These are phyloP conservation scores for Acropora yongei DNA, from an alignment of 64 coral and sea anemone species.

Conservation along the genomic window DNA sequence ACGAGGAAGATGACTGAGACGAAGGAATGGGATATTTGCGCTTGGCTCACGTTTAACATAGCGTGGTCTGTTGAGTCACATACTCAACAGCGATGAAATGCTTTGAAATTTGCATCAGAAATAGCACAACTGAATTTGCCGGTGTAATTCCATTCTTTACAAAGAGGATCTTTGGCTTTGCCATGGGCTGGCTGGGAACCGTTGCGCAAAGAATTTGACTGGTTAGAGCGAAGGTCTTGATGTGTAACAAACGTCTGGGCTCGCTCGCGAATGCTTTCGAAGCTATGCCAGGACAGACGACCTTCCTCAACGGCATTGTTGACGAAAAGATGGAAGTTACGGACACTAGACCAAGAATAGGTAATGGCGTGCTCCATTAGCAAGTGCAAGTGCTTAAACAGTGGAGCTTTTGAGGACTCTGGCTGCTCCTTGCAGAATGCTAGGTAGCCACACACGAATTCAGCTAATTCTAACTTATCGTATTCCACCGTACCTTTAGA, in stretches of 20 bases:
- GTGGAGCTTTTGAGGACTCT: slow-evolving; percentile 33
- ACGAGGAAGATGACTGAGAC: background rate
- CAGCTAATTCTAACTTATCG: slow-evolving; percentile 47
- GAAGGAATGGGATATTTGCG: slow-evolving; percentile 12
- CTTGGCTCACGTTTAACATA: slow-evolving; percentile 31
- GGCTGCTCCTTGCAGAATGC: slow-evolving; percentile 50
- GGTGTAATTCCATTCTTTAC: slow-evolving; percentile 26
- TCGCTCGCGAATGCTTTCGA: slow-evolving; percentile 22
- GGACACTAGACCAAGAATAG: slow-evolving; percentile 44
- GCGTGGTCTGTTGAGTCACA: slow-evolving; percentile 31
- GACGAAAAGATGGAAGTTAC: slow-evolving; percentile 49
- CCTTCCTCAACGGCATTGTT: slow-evolving; percentile 51
- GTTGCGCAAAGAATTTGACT: background rate
- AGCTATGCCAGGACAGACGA: slow-evolving; percentile 16
- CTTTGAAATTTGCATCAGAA: background rate
- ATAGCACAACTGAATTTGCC: slow-evolving; percentile 18
- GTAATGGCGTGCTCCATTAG: slow-evolving; percentile 54
- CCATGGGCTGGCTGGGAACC: background rate
- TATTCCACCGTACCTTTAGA: slow-evolving; percentile 49
- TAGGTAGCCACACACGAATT: slow-evolving; percentile 50
- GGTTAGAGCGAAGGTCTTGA: slow-evolving; percentile 11
- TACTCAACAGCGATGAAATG: slow-evolving; percentile 27
- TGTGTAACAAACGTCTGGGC: slow-evolving; percentile 58
- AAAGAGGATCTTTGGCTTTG: slow-evolving; percentile 25
- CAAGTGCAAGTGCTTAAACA: slow-evolving; percentile 55